phyloP scores from a whole-genome alignment of 2,113 vertebrate genomes.

The Pelmatolapia mariae region DNA sequence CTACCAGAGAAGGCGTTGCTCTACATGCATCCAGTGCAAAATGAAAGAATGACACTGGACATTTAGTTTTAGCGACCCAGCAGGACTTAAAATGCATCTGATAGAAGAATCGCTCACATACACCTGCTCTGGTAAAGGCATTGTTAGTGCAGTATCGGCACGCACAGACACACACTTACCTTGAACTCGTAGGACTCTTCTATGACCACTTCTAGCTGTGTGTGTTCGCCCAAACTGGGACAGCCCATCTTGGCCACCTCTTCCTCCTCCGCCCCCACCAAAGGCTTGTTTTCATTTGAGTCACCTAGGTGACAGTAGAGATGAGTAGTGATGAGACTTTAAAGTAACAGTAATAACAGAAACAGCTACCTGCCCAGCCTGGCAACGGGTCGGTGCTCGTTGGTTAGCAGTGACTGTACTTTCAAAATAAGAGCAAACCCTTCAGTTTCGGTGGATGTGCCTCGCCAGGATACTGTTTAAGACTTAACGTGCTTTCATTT shows the following conservation, averaged over 20 bases:
- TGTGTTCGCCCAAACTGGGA: slow-evolving; percentile 76
- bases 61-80: not conserved
- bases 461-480: not conserved
- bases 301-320: slow-evolving; percentile 54
- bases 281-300: slow-evolving; percentile 75
- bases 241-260: slow-evolving; percentile 78
- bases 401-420: not conserved
- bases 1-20: not conserved
- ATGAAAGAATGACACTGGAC: not conserved
- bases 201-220: slow-evolving; percentile 71
- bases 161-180: slow-evolving; percentile 34
- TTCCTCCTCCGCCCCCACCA: slow-evolving; percentile 69
- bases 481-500: not conserved
- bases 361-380: not conserved
- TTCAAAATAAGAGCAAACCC: not conserved
- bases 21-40: not conserved
- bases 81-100: not conserved
- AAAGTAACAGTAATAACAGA: not conserved
- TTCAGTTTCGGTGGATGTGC: not conserved
- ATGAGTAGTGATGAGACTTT: not conserved
- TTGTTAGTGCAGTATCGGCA: not conserved
- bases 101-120: not conserved
- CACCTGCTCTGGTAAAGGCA: not conserved
- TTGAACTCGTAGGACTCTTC: slow-evolving; percentile 81
- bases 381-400: not conserved